phyloP scores from a whole-genome alignment of 37 sponge, comb jelly and placozoan species.

The Bolinopsis microptera region DNA sequence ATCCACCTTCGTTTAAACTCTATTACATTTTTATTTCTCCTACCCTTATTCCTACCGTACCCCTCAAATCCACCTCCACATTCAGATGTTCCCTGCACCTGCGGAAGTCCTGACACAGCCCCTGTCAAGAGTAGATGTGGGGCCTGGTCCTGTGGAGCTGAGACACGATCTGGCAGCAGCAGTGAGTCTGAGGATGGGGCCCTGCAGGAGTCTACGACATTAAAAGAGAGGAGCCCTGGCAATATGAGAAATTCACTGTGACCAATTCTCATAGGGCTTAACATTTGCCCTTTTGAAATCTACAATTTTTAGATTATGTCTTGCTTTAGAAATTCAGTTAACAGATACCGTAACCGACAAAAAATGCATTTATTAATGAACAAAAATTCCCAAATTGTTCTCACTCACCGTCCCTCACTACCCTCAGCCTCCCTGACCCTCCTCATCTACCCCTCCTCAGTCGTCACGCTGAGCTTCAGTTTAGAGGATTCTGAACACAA shows the following conservation, averaged over 20 bases:
- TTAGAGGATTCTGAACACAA: not conserved
- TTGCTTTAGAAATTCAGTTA: too few species aligned
- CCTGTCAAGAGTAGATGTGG: constrained; percentile 94
- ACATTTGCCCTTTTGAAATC: too few species aligned
- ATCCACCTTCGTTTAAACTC: not conserved
- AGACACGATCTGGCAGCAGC: constrained; percentile 55
- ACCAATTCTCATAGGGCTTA: too few species aligned
- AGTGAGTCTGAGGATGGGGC: not conserved
- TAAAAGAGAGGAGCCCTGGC: too few species aligned
- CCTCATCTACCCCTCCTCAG: not conserved
- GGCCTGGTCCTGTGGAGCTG: constrained; percentile 75
- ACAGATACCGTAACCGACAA: too few species aligned
- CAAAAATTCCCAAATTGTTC: too few species aligned
- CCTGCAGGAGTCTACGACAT: not conserved
- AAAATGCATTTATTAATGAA: too few species aligned
- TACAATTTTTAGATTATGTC: too few species aligned
- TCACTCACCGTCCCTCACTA: not conserved
- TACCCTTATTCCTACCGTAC: not conserved
- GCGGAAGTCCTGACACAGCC: constrained; percentile 86
- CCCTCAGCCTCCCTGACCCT: not conserved
- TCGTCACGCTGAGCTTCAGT: not conserved
- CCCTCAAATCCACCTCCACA: too few species aligned
- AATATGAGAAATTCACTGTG: too few species aligned
- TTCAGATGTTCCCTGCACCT: constrained; percentile 87
- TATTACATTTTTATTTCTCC: too few species aligned